Evolutionary conservation across 1,140 invertebrate genomes (phyloP), one percentile per base, ranked within the genome.

Genomic region (Stegodyphus dumicola): DNA sequence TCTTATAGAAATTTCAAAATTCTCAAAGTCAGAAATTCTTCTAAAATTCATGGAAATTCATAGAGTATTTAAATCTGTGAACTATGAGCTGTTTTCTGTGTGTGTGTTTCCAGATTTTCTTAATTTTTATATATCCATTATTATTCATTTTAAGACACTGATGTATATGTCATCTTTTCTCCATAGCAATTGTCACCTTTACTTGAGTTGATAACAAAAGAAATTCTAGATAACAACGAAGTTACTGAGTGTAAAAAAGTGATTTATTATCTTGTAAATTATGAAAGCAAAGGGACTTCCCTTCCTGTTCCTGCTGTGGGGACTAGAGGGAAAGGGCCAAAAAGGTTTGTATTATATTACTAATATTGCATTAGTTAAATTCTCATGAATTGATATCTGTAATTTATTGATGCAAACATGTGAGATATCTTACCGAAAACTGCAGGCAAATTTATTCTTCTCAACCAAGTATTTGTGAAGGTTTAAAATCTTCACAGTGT

Each of bases 231-330:
- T 0, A 95, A 96, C 60, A 94, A 96, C 6, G 96, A 99, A 87
- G 94, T 97, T 0, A 90, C 96, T 11, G 94, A 97, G 85, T 98
- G 97, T 89, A 95, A 96, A 87, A 95, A 96, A 89, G 93, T 96
- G 48, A 89, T 99, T 74, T 95, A 95, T 87, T 93, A 94, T 86
- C 90, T 99, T 0, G 93, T 98, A 15, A 93, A 92, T 9, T 93
- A 96, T 90, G 97, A 98, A 90, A 93, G 94, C 0, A 94, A 96
- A 77, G 95, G 96, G 83, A 96, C 98, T 88, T 91, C 94, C 48
- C 91, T 98, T 6, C 93, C 94, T 51, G 90, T 94, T 0, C 92
- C 94, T 0, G 88, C 88, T 7, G 93, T 93, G 18, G 93, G 93
- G 2, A 87, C 86, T 6, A 90, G 91, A 87, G 90, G 89, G 69